These are phyloP conservation scores for Drosophila nr. medialis DNA, from an alignment of 2,888 invertebrate species.

Conservation along the genomic window DNA sequence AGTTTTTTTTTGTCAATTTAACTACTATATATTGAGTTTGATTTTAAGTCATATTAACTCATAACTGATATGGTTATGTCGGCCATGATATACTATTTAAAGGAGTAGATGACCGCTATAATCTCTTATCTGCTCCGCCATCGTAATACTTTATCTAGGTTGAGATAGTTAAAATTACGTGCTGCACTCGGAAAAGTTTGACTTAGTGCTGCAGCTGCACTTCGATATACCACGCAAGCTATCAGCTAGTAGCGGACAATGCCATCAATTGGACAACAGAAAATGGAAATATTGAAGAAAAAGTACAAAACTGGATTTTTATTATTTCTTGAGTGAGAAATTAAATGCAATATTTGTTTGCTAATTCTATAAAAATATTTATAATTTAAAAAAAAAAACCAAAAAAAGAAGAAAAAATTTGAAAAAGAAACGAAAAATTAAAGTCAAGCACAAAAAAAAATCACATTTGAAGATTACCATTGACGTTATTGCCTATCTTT, in stretches of 20 bases:
- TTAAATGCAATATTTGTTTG: background rate
- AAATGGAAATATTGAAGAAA: background rate
- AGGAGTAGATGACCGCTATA: background rate
- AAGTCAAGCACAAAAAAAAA: background rate
- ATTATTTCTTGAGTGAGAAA: background rate
- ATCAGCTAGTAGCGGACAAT: conserved; percentile 66
- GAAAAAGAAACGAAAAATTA: background rate
- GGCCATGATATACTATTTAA: background rate
- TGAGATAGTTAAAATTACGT: background rate
- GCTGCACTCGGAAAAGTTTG: background rate
- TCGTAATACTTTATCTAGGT: background rate
- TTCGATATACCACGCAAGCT: conserved; percentile 26
- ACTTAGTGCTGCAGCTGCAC: background rate
- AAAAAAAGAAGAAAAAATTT: background rate
- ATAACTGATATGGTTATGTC: background rate
- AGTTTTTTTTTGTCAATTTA: too few species aligned
- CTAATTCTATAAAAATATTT: background rate
- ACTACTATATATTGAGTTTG: too few species aligned
- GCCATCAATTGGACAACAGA: conserved; percentile 48
- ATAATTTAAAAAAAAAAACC: background rate
- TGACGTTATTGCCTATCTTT: conserved; percentile 48
- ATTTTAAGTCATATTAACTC: too few species aligned
- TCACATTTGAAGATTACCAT: conserved; percentile 42
- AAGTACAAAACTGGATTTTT: background rate
- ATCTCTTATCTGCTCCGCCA: background rate